Conservation (phyloP, 1,140 invertebrate species). For the Pemphigus obesinymphae region DNA sequence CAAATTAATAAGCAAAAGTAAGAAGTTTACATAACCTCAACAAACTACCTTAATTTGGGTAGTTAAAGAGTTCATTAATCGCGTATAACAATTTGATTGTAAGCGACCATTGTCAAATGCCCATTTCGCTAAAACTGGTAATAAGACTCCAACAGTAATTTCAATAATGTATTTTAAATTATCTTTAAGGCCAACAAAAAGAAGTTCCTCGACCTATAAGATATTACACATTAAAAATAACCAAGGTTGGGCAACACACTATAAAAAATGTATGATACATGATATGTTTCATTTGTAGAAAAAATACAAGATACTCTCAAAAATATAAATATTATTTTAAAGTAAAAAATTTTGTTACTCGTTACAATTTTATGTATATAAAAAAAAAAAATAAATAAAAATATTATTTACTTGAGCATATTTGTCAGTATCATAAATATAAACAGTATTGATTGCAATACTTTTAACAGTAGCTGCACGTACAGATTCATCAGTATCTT, state of each 20-base stretch:
- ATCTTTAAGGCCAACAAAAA: slow-evolving; percentile 57
- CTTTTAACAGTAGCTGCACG: slow-evolving; percentile 61
- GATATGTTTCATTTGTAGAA: no score
- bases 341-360: no score
- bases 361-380: no score
- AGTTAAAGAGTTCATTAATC: slow-evolving; percentile 44
- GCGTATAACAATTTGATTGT: slow-evolving; percentile 52
- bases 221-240: slow-evolving; percentile 20
- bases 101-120: slow-evolving; percentile 57
- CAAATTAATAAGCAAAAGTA: not conserved
- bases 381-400: no score
- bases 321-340: no score
- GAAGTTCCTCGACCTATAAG: slow-evolving; percentile 57
- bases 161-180: slow-evolving; percentile 54
- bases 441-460: slow-evolving; percentile 60
- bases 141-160: slow-evolving; percentile 52
- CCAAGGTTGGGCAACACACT: no score
- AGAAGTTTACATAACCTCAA: not conserved
- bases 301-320: no score
- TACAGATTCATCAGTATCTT: slow-evolving; percentile 66
- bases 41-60: slow-evolving; percentile 44
- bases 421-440: slow-evolving; percentile 66
- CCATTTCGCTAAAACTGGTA: slow-evolving; percentile 62
- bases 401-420: slow-evolving; percentile 57
- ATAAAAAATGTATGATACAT: no score